Conservation (phyloP, 1,140 invertebrate species). For the Apocrypta bakeri region DNA sequence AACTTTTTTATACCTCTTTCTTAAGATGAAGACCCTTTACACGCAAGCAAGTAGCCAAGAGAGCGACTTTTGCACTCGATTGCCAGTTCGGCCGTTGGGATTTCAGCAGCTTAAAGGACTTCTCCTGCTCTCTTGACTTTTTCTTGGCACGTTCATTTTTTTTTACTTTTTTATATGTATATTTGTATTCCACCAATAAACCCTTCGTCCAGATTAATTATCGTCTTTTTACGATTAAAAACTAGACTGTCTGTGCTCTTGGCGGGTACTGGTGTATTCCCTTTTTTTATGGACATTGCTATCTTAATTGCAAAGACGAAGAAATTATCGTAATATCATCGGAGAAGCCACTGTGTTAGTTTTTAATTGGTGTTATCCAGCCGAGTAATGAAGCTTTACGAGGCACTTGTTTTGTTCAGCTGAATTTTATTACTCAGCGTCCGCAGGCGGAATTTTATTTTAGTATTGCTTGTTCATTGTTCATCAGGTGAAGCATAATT, state of each 20-base stretch:
- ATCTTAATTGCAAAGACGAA: background rate
- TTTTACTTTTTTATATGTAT: background rate
- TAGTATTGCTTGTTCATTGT: background rate
- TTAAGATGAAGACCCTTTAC: background rate
- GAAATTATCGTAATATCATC: background rate
- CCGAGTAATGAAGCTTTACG: background rate
- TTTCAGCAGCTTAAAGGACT: constrained; percentile 30
- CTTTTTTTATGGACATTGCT: background rate
- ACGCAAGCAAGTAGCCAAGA: background rate
- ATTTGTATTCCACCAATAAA: background rate
- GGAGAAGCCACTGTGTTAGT: background rate
- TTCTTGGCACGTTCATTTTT: background rate
- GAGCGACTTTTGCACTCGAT: background rate
- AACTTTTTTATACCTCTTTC: background rate
- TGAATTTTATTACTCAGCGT: background rate
- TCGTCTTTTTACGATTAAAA: background rate
- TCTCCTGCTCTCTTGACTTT: constrained; percentile 1
- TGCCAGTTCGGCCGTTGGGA: constrained; percentile 10
- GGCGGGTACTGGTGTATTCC: no score
- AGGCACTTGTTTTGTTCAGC: background rate
- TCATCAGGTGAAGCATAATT: background rate
- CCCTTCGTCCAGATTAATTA: constrained; percentile 26
- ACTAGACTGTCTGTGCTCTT: background rate
- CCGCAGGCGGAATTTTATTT: background rate
- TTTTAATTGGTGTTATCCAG: background rate